Percentiles rank a stretch among this genome's conserved stretches.
Conservation (phyloP, 2,888 invertebrate species). For the Noctua fimbriata region DNA sequence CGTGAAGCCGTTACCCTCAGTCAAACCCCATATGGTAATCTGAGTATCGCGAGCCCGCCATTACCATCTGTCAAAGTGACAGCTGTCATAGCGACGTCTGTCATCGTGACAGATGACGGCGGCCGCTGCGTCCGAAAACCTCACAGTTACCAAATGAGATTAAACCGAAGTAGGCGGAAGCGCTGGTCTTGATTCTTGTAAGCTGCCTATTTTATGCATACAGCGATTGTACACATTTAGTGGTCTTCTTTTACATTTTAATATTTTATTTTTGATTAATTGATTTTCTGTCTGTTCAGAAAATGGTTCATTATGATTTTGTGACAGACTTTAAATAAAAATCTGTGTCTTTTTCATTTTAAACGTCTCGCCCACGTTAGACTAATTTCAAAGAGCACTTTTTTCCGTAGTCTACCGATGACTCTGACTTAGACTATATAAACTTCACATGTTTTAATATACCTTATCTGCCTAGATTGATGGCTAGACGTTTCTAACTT, state of each 20-base stretch:
- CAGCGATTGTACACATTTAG: slow-evolving; percentile 7
- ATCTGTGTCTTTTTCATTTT: not conserved
- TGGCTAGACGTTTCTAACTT: not conserved
- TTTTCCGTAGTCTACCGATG: not conserved
- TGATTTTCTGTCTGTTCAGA: not conserved
- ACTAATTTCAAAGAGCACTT: not conserved
- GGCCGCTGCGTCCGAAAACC: slow-evolving; percentile 88
- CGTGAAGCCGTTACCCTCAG: slow-evolving; percentile 88
- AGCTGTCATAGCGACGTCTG: slow-evolving; percentile 70
- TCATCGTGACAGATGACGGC: slow-evolving; percentile 70
- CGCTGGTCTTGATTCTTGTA: slow-evolving; percentile 70
- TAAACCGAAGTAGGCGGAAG: slow-evolving; percentile 93
- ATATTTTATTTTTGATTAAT: not conserved
- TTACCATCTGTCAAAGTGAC: slow-evolving; percentile 67
- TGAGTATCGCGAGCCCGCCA: slow-evolving; percentile 89
- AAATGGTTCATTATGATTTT: not conserved
- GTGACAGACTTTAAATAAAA: not conserved
- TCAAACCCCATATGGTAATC: slow-evolving; percentile 97
- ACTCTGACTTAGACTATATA: not conserved
- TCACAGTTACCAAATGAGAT: slow-evolving; percentile 99
- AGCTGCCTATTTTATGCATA: slow-evolving; percentile 38
- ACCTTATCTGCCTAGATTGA: not conserved
- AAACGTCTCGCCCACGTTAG: not conserved
- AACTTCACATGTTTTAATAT: not conserved
- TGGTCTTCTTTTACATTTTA: not conserved